Percentiles rank a stretch among this genome's conserved stretches.
Evolutionary conservation across 2,113 vertebrate species (phyloP).

Genomic region (Chionis minor): DNA sequence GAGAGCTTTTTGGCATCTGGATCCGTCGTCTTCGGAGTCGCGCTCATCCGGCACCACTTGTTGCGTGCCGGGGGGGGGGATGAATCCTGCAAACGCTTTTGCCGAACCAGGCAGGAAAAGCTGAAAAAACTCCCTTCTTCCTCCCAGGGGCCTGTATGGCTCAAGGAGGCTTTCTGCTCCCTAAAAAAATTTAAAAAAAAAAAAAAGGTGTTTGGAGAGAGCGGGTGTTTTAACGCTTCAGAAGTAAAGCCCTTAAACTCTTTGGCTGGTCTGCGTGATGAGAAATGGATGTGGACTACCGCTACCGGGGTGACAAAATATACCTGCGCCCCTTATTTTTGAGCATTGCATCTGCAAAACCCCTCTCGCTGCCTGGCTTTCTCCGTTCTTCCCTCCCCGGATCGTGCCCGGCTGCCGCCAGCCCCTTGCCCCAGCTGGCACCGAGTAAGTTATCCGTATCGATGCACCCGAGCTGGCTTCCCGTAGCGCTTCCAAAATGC

Average conservation of each 20-base stretch:
- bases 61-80: fast-evolving
- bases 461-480: fast-evolving
- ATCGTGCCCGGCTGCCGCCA: neutral
- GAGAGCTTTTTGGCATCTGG: neutral
- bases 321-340: fast-evolving
- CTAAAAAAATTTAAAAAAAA: too few species aligned
- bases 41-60: fast-evolving
- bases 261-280: fast-evolving
- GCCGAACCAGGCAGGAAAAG: neutral
- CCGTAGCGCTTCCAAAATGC: neutral
- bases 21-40: fast-evolving
- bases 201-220: neutral
- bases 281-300: neutral
- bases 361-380: fast-evolving
- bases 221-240: neutral
- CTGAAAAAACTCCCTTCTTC: neutral
- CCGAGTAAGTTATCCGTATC: neutral
- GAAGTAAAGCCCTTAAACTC: neutral
- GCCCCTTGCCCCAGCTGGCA: neutral
- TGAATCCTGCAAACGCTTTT: neutral
- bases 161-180: neutral
- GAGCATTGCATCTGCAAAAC: neutral
- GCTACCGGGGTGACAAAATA: neutral
- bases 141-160: neutral
- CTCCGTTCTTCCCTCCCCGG: neutral